These are phyloP conservation scores for Stramonita haemastoma DNA, from an alignment of 2,888 invertebrate species.

Conservation along the genomic window DNA sequence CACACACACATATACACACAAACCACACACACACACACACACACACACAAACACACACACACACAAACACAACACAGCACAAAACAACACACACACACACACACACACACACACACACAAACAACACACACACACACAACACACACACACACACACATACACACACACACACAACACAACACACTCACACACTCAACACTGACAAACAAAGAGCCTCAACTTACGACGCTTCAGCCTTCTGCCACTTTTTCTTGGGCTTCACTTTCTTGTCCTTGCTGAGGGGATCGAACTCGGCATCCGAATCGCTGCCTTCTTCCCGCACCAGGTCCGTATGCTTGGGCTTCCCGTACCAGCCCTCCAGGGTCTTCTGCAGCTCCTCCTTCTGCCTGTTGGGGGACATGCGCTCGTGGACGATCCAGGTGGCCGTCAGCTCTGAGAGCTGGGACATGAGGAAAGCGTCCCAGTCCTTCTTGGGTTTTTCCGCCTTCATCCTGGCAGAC, in stretches of 20 bases:
- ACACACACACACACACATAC: neutral
- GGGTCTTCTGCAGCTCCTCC: slow-evolving; percentile 61
- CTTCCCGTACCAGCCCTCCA: slow-evolving; percentile 69
- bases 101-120: neutral
- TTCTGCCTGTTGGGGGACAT: slow-evolving; percentile 54
- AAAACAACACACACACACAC: neutral
- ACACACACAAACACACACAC: no score
- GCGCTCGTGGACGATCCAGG: slow-evolving; percentile 73
- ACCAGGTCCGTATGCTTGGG: slow-evolving; percentile 70
- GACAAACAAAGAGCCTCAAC: slow-evolving; percentile 33
- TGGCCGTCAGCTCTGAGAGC: slow-evolving; percentile 74
- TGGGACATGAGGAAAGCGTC: slow-evolving; percentile 75
- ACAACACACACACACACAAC: neutral
- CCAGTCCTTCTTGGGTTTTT: slow-evolving; percentile 65
- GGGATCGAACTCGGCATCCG: slow-evolving; percentile 49
- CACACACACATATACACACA: slow-evolving; percentile 1
- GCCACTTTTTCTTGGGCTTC: slow-evolving; percentile 60
- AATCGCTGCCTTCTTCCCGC: slow-evolving; percentile 66
- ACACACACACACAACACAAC: neutral
- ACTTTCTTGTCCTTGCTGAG: slow-evolving; percentile 52
- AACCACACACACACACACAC: no score
- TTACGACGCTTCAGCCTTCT: slow-evolving; percentile 60
- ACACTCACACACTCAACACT: neutral
- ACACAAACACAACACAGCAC: no score
- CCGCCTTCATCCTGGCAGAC: slow-evolving; percentile 3